Evolutionary conservation across 2,888 invertebrate species (phyloP), one percentile per base, ranked within the genome.

Genomic region (Drosophila macrothrix): DNA sequence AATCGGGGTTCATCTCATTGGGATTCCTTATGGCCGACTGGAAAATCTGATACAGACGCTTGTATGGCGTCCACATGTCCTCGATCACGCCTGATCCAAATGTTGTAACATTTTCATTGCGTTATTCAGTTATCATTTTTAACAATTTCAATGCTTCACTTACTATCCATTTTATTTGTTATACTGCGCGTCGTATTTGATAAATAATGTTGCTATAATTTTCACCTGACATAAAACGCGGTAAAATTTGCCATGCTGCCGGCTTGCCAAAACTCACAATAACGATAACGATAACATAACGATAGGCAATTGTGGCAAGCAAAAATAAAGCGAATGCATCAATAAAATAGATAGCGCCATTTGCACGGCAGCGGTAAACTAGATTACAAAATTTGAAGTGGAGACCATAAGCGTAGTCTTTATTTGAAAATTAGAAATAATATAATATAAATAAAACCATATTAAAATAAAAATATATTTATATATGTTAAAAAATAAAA

Each of bases 51-150:
- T 96, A 95, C 46, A 97, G 93, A 89, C 97, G 96, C 90, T 97
- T 97, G 93, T 95, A 97, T 0, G 97, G 96, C 56, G 96, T 96
- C 97, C 97, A 97, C 94, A 97, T 94, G 93, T 97, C 97, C 90
- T 96, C 96, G 33, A 84, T 82, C 31, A 91, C 88, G 68, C 84
- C 93, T 92, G 37, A 9, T 37, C 46, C 25, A 25, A 46, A 41
- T 29, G 4, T 55, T 12, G 19, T 22, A 7, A 19, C 0, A 7
- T 19, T 55, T 39, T 28, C 6, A 35, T 10, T 12, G 4, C n/a
- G 25, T 10, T n/a, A 43, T 14, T 37, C 19, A n/a, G 3, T 29
- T 31, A 31, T 52, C 0, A n/a, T 29, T 25, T 22, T 22, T 12
- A 22, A 22, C 12, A 22, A 4, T 29, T n/a, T 9, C 10, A 7